These are phyloP conservation scores for Augiades crinisus DNA, from an alignment of 2,888 invertebrate genomes.

Conservation along the genomic window DNA sequence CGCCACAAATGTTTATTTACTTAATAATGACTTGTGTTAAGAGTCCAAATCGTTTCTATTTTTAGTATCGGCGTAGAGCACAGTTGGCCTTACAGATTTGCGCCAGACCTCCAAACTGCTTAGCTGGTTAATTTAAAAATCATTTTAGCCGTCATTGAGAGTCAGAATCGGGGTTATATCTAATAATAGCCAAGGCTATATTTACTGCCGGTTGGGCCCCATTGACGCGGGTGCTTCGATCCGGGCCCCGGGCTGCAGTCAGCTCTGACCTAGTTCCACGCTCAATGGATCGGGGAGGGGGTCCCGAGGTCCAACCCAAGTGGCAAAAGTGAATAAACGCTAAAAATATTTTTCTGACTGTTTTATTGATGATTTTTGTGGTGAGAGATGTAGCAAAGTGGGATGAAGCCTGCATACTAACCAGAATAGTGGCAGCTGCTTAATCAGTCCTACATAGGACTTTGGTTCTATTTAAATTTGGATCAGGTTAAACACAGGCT, in stretches of 20 bases:
- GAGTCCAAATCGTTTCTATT: neutral
- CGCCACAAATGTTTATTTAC: neutral
- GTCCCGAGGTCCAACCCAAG: conserved; percentile 6
- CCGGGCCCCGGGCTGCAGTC: conserved; percentile 51
- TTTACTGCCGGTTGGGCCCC: conserved; percentile 23
- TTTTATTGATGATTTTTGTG: no score
- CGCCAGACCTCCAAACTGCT: neutral
- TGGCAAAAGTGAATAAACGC: conserved; percentile 3
- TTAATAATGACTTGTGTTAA: neutral
- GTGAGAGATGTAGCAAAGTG: no score
- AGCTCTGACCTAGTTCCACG: conserved; percentile 67
- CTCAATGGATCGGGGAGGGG: conserved; percentile 64
- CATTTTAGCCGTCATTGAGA: conserved; percentile 24
- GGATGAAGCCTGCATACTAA: no score
- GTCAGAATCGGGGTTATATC: conserved; percentile 27
- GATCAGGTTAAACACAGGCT: no score
- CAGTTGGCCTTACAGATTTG: neutral
- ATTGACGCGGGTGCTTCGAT: conserved; percentile 71
- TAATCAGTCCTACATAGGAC: no score
- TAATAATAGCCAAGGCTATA: conserved; percentile 7
- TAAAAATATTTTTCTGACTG: neutral
- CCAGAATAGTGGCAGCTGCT: no score
- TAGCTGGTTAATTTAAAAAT: conserved; percentile 1
- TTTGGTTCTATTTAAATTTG: no score
- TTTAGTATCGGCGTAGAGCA: neutral